Conservation (phyloP, 2,797 vertebrate genomes). For the Gadopsis marmoratus region DNA sequence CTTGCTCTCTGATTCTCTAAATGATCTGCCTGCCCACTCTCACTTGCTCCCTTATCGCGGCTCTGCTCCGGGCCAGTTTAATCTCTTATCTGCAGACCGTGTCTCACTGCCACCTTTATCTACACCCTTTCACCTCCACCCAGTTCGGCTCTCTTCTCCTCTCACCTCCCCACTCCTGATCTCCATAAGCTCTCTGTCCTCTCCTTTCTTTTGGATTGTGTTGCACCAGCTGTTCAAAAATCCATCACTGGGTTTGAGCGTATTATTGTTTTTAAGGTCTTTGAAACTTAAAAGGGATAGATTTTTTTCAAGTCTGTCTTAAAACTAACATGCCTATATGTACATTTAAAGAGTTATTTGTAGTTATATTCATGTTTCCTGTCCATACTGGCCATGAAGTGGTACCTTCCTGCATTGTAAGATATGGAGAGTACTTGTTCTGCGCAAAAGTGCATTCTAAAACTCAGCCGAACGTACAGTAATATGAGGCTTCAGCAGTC, state of each 20-base stretch:
- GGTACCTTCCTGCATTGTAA: too few species aligned
- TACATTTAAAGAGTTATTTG: neutral
- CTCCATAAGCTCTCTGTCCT: slow-evolving; percentile 1
- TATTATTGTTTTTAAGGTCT: neutral
- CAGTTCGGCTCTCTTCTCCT: slow-evolving; percentile 20
- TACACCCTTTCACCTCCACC: slow-evolving; percentile 47
- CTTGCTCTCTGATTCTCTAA: slow-evolving; percentile 35
- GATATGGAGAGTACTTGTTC: neutral
- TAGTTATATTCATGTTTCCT: neutral
- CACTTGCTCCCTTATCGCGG: slow-evolving; percentile 38
- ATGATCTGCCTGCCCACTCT: slow-evolving; percentile 23
- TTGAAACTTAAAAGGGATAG: neutral
- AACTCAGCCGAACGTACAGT: neutral
- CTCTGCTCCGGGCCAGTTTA: slow-evolving; percentile 35
- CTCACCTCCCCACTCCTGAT: neutral
- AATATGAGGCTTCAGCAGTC: neutral
- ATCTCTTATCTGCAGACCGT: slow-evolving; percentile 39
- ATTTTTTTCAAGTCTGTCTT: neutral
- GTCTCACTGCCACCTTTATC: slow-evolving; percentile 43
- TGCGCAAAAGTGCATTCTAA: neutral
- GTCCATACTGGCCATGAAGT: neutral
- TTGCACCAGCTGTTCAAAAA: neutral
- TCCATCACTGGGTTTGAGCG: accelerated
- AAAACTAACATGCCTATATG: neutral
- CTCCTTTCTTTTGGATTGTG: neutral